Percentiles rank a stretch among this genome's conserved stretches.
phyloP scores from a whole-genome alignment of 1,140 invertebrate genomes.

The Mya arenaria region DNA sequence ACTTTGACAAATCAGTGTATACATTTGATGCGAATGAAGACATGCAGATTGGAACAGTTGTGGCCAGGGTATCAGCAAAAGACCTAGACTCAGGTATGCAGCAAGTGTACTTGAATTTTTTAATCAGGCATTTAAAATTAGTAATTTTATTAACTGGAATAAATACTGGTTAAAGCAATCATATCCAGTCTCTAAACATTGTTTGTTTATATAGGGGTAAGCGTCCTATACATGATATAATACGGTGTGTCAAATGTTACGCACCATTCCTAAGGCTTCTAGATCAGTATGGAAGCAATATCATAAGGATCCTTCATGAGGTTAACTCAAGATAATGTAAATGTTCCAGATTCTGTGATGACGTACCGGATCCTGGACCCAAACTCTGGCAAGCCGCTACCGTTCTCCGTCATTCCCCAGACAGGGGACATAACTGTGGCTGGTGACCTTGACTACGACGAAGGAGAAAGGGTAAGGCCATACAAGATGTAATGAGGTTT shows the following conservation, averaged over 20 bases:
- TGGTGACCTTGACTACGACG: constrained; percentile 67
- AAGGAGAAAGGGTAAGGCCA: background rate
- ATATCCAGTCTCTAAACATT: background rate
- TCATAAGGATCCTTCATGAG: background rate
- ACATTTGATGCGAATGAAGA: constrained; percentile 98
- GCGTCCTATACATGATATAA: background rate
- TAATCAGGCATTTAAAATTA: background rate
- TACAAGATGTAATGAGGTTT: background rate
- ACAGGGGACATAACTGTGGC: constrained; percentile 61
- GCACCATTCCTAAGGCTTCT: background rate
- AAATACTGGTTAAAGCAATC: background rate
- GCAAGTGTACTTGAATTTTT: background rate
- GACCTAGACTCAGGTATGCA: constrained; percentile 90
- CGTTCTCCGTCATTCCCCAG: constrained; percentile 58
- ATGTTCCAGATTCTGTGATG: constrained; percentile 93
- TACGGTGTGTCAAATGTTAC: background rate
- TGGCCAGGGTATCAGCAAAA: constrained; percentile 98
- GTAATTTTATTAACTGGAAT: background rate
- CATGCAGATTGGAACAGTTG: constrained; percentile 92
- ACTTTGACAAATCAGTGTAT: constrained; percentile 97
- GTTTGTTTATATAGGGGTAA: background rate
- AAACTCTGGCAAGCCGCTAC: constrained; percentile 85
- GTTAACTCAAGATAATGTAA: background rate
- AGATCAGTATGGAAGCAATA: background rate
- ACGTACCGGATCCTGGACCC: constrained; percentile 99